Evolutionary conservation across 2,888 invertebrate species (phyloP).

Genomic region (Hypolimnas misippus): DNA sequence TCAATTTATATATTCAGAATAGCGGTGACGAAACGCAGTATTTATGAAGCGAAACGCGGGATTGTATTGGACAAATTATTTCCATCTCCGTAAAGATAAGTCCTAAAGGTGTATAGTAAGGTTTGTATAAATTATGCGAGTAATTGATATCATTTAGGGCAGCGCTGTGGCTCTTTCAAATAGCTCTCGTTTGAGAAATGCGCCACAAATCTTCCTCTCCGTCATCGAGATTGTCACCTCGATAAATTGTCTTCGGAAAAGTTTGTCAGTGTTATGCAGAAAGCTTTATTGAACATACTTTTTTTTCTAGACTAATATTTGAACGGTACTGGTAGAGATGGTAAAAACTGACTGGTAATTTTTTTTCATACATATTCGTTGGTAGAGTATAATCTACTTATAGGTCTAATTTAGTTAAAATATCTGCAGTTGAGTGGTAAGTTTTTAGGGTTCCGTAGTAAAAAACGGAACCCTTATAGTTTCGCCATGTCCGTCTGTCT

Average conservation of each 20-base stretch:
- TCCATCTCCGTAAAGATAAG: conserved; percentile 5
- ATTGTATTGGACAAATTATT: neutral
- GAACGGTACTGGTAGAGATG: too few relatives aligned
- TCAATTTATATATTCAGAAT: neutral
- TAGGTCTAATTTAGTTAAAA: too few relatives aligned
- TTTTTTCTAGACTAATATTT: neutral
- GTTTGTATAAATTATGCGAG: conserved; percentile 33
- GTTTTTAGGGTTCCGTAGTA: too few relatives aligned
- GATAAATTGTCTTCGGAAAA: conserved; percentile 58
- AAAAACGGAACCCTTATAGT: too few relatives aligned
- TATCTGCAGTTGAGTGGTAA: too few relatives aligned
- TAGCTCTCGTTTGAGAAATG: conserved; percentile 59
- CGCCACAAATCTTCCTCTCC: conserved; percentile 53
- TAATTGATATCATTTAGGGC: conserved; percentile 77
- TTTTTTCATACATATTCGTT: too few relatives aligned
- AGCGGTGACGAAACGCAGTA: neutral
- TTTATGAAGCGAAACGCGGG: neutral
- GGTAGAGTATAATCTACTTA: too few relatives aligned
- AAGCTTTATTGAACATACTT: conserved; percentile 6
- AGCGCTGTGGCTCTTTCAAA: conserved; percentile 59
- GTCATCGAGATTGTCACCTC: conserved; percentile 56
- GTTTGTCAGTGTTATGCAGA: conserved; percentile 13
- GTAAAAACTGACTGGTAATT: too few relatives aligned
- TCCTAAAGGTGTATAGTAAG: conserved; percentile 1
- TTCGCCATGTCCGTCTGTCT: too few relatives aligned